Percentiles rank a stretch among this genome's conserved stretches.
These are phyloP conservation scores for Parasteatoda lunata DNA, from an alignment of 2,888 invertebrate species.

Conservation along the genomic window DNA sequence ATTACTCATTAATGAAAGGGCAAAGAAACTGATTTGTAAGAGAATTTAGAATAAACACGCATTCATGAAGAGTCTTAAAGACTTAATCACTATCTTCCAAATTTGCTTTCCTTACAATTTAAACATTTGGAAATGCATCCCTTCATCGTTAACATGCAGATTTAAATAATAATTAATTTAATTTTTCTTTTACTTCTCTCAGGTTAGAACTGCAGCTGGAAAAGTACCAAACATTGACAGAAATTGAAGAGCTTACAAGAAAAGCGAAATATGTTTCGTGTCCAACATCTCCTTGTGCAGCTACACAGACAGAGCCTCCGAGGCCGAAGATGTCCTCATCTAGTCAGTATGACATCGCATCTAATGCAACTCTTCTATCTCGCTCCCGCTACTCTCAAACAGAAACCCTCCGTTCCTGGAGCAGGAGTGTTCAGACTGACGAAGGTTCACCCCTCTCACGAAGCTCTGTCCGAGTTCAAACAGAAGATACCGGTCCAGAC, in stretches of 20 bases:
- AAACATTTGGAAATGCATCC: too few relatives aligned
- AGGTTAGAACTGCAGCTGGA: constrained; percentile 78
- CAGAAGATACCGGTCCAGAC: constrained; percentile 58
- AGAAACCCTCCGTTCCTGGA: constrained; percentile 50
- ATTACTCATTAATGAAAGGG: too few relatives aligned
- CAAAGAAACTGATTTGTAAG: too few relatives aligned
- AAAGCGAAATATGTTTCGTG: constrained; percentile 75
- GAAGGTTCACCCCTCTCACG: constrained; percentile 39
- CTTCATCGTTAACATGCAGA: too few relatives aligned
- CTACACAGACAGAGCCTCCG: constrained; percentile 59
- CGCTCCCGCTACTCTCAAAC: constrained; percentile 50
- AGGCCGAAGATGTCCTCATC: constrained; percentile 47
- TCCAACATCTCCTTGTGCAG: constrained; percentile 56
- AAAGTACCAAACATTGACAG: constrained; percentile 78
- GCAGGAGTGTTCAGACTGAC: constrained; percentile 54
- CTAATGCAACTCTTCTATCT: constrained; percentile 33
- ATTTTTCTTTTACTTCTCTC: constrained; percentile 71
- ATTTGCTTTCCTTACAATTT: too few relatives aligned
- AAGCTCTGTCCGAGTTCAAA: constrained; percentile 53
- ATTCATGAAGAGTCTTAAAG: too few relatives aligned
- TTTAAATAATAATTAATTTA: too few relatives aligned
- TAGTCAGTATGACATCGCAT: constrained; percentile 57
- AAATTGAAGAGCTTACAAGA: constrained; percentile 78
- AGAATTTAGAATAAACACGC: too few relatives aligned
- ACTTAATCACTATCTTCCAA: too few relatives aligned